Evolutionary conservation across 2,113 vertebrate genomes (phyloP), one percentile per base, ranked within the genome.

Genomic region (Platichthys stellatus): DNA sequence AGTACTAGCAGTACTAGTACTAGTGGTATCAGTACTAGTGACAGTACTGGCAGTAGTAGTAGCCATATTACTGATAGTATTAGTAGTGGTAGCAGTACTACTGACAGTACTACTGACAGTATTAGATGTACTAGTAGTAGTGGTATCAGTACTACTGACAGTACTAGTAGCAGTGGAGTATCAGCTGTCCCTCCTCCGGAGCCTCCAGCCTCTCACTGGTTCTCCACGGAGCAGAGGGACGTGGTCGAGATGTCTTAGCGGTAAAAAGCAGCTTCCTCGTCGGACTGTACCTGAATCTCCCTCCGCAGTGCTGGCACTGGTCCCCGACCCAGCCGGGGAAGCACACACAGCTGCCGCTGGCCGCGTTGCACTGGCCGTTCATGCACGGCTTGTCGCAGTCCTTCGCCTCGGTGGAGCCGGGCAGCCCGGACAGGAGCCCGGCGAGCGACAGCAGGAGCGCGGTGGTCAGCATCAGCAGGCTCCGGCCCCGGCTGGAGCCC

Each of bases 231-330:
- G 31, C 31, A 31, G 31, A 31, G 31, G 5, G 31, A 31, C 31
- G 6, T 47, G 20, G 60, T 7, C 3, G 3, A 9, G 7, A 21
- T 31, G 15, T 20, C 13, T 2, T 18, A 20, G 60, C 57, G 26
- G 24, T 28, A 5, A 10, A 14, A 23, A 76, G 40, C 45, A 51
- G 59, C 68, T 69, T 13, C 67, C n/a, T 24, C 28, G 20, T 20
- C 15, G 68, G 47, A 11, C 65, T 80, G 60, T 94, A 98, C 97
- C 96, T 96, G 95, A 98, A 97, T 79, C 97, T 91, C 6, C 97
- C 97, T 94, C 97, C 97, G 96, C 97, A 98, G 94, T 98, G 97
- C 93, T 99, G 97, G 96, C 97, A 99, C 81, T 96, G 96, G 87
- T 98, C 97, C 92, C 97, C 97, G 54, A 97, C 96, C 97, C 97